Evolutionary conservation across 1,140 invertebrate species (phyloP).

Genomic region (Orchestia grillus): DNA sequence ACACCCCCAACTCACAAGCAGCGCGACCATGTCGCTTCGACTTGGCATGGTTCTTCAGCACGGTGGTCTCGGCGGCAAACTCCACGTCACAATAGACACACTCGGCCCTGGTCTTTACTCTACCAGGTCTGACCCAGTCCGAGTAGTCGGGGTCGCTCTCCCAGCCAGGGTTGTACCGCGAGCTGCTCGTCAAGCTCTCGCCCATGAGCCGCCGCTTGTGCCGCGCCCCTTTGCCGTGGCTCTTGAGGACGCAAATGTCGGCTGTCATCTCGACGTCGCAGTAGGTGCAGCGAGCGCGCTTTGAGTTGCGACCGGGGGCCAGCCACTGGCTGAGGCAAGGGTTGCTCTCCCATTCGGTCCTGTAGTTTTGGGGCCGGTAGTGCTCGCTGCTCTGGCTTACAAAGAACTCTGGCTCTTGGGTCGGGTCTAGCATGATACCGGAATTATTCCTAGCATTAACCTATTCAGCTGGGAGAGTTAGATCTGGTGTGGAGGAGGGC

Average conservation of each 20-base stretch:
- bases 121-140: not conserved
- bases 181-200: not conserved
- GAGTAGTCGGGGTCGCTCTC: not conserved
- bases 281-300: conserved; percentile 34
- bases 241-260: not conserved
- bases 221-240: conserved; percentile 6
- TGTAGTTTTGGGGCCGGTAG: conserved; percentile 14
- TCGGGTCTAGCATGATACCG: conserved; percentile 33
- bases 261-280: conserved; percentile 24
- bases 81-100: not conserved
- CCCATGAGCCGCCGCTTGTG: conserved; percentile 20
- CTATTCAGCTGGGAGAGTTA: too few species aligned
- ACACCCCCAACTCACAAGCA: not conserved
- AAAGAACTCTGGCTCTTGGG: conserved; percentile 33
- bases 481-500: too few species aligned
- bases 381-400: not conserved
- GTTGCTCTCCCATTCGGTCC: not conserved
- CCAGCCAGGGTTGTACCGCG: not conserved
- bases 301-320: not conserved
- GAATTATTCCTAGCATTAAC: not conserved
- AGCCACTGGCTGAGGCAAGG: not conserved
- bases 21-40: not conserved
- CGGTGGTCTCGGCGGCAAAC: not conserved
- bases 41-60: conserved; percentile 14
- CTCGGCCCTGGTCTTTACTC: not conserved